These are phyloP conservation scores for Masticophis lateralis DNA, from an alignment of 2,797 vertebrate species.

Conservation along the genomic window DNA sequence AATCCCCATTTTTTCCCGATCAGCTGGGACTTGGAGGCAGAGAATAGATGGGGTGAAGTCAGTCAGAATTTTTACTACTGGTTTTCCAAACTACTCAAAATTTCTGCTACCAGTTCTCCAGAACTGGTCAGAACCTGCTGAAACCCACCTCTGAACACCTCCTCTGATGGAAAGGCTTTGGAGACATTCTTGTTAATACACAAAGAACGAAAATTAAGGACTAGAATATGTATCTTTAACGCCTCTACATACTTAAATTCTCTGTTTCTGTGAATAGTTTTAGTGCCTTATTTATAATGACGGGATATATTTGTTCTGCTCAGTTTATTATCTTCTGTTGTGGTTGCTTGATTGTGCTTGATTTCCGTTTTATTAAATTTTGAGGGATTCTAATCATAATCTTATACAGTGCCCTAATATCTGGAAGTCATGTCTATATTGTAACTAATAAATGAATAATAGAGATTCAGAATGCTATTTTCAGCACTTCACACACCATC, in stretches of 20 bases:
- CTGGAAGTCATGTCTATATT: not conserved
- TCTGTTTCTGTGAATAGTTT: not conserved
- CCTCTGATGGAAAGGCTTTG: not conserved
- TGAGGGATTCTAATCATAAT: not conserved
- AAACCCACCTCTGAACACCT: not conserved
- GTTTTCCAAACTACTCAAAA: no score
- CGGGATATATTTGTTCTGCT: not conserved
- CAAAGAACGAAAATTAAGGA: not conserved
- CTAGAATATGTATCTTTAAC: not conserved
- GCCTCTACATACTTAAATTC: not conserved
- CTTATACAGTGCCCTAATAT: not conserved
- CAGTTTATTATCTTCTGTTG: not conserved
- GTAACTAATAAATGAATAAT: not conserved
- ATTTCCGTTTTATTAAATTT: not conserved
- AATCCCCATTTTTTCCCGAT: no score
- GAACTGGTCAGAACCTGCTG: no score
- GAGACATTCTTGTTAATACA: not conserved
- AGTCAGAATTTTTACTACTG: no score
- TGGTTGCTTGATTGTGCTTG: not conserved
- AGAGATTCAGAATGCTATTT: not conserved
- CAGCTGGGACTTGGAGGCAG: no score
- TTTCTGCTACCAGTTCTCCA: no score
- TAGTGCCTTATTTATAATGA: not conserved
- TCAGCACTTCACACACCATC: not conserved
- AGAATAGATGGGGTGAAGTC: no score